These are phyloP conservation scores for Andrena bucephala DNA, from an alignment of 2,888 invertebrate species.

Conservation along the genomic window DNA sequence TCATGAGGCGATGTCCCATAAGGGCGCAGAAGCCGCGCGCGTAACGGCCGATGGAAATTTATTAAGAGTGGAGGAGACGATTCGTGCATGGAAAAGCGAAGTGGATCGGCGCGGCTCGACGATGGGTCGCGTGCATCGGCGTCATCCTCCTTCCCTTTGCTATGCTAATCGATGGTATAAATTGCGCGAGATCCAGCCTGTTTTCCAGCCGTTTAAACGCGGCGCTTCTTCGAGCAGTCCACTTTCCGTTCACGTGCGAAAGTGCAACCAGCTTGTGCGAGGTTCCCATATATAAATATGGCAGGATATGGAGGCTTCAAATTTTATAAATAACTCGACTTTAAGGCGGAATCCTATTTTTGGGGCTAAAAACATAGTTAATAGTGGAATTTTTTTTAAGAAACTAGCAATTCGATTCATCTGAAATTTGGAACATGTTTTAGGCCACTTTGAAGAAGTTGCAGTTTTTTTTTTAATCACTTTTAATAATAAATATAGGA, in stretches of 20 bases:
- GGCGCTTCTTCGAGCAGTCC: slow-evolving; percentile 1
- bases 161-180: slow-evolving; percentile 69
- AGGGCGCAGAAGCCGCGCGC: slow-evolving; percentile 28
- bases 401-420: no score
- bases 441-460: neutral
- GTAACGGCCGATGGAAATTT: slow-evolving; percentile 54
- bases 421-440: no score
- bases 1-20: slow-evolving; percentile 44
- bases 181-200: slow-evolving; percentile 58
- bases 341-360: neutral
- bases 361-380: neutral
- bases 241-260: slow-evolving; percentile 38
- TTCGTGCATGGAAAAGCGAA: slow-evolving; percentile 30
- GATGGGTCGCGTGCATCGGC: slow-evolving; percentile 40
- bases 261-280: slow-evolving; percentile 3
- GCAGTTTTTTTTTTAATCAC: neutral
- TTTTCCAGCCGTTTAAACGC: slow-evolving; percentile 8
- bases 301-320: slow-evolving; percentile 6
- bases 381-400: neutral
- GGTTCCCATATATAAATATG: slow-evolving; percentile 2
- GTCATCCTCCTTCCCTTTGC: slow-evolving; percentile 43
- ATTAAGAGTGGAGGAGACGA: slow-evolving; percentile 15
- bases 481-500: neutral
- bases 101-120: slow-evolving; percentile 9
- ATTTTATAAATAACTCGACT: neutral